These are phyloP conservation scores for Physella acuta DNA, from an alignment of 1,140 invertebrate species.

Conservation along the genomic window DNA sequence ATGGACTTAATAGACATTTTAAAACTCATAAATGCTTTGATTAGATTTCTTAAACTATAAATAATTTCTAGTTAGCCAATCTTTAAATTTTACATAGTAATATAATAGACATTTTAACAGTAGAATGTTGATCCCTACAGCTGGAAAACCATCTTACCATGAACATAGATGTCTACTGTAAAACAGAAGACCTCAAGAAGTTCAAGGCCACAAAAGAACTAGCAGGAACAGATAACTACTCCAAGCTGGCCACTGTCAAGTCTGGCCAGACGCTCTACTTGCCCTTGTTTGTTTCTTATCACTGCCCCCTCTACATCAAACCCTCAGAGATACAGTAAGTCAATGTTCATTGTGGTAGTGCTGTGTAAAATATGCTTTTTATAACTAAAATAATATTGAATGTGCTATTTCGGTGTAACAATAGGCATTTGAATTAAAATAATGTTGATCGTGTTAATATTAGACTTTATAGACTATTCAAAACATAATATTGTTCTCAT, in stretches of 20 bases:
- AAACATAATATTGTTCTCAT: no score
- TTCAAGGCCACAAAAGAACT: constrained; percentile 66
- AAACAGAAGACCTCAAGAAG: constrained; percentile 69
- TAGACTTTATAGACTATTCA: no score
- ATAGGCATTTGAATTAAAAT: no score
- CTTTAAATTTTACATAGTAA: not conserved
- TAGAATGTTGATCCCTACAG: constrained; percentile 63
- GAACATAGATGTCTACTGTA: constrained; percentile 74
- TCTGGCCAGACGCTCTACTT: constrained; percentile 74
- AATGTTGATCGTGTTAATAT: no score
- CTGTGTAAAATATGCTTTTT: no score
- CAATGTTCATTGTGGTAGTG: no score
- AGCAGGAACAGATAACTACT: constrained; percentile 62
- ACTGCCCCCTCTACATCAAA: constrained; percentile 74
- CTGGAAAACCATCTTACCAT: constrained; percentile 78
- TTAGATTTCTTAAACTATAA: not conserved
- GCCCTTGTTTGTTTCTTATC: constrained; percentile 78
- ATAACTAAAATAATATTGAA: no score
- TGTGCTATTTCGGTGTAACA: no score
- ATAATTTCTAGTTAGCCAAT: not conserved
- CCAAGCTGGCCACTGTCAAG: constrained; percentile 73
- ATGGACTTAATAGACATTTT: not conserved
- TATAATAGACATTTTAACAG: no score
- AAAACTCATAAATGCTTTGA: not conserved
- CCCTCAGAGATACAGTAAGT: constrained; percentile 72